These are phyloP conservation scores for Myotis pilosus DNA, from an alignment of 2,797 vertebrate species.

Conservation along the genomic window DNA sequence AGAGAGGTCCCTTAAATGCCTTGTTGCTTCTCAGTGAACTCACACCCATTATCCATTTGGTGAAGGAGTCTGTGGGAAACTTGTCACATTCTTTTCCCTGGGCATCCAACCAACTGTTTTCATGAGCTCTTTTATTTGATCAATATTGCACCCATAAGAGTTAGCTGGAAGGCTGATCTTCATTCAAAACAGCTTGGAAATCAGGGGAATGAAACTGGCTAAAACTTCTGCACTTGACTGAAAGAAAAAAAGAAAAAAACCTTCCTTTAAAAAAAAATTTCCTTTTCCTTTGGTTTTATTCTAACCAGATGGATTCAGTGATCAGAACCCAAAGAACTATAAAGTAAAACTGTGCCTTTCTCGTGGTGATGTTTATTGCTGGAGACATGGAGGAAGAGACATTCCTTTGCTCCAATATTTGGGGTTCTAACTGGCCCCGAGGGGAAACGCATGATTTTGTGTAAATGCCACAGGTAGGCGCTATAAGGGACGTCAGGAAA, in stretches of 20 bases:
- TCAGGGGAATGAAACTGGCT: neutral
- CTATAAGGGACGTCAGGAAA: neutral
- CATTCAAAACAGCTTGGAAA: conserved; percentile 57
- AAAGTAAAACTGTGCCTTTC: neutral
- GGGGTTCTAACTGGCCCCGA: neutral
- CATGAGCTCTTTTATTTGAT: conserved; percentile 5
- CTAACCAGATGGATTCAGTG: conserved; percentile 41
- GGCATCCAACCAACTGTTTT: conserved; percentile 18
- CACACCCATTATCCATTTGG: neutral
- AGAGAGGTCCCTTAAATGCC: neutral
- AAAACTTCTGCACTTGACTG: conserved; percentile 26
- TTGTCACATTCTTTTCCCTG: neutral
- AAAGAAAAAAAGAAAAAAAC: neutral
- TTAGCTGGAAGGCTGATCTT: conserved; percentile 53
- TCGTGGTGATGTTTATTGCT: neutral
- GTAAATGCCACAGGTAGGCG: neutral
- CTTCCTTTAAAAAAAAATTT: neutral
- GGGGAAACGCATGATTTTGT: neutral
- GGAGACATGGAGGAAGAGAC: neutral
- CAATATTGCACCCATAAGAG: neutral
- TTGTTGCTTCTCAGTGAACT: neutral
- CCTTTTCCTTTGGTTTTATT: conserved; percentile 35
- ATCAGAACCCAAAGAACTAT: neutral
- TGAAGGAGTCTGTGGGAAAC: conserved; percentile 34
- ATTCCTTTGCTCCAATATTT: neutral